Percentiles rank a stretch among this genome's conserved stretches.
These are phyloP conservation scores for Sardinella longiceps DNA, from an alignment of 2,797 vertebrate species.

Conservation along the genomic window DNA sequence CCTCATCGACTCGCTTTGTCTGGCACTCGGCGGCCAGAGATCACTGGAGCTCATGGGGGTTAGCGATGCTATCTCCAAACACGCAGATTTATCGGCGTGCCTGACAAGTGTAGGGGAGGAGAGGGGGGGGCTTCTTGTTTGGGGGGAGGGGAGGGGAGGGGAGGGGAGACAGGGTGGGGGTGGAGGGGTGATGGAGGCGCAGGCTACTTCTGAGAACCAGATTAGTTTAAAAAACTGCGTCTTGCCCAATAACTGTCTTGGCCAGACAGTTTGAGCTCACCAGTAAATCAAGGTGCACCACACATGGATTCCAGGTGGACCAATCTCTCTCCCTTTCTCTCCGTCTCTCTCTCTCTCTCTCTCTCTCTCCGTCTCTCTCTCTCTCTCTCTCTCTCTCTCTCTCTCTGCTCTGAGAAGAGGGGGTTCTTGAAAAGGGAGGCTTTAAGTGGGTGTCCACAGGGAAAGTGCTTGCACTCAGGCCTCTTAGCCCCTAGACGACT, in stretches of 20 bases:
- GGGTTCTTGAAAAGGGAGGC: slow-evolving; percentile 54
- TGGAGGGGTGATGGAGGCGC: neutral
- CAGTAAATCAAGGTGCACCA: slow-evolving; percentile 64
- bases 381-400: neutral
- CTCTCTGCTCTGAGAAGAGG: neutral
- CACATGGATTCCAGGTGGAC: slow-evolving; percentile 69
- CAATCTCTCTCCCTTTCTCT: slow-evolving; percentile 24
- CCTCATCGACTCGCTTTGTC: slow-evolving; percentile 62
- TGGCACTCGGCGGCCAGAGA: slow-evolving; percentile 42
- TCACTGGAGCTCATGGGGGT: slow-evolving; percentile 9
- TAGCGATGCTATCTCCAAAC: slow-evolving; percentile 11
- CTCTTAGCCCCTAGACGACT: slow-evolving; percentile 59
- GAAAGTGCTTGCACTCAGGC: slow-evolving; percentile 67
- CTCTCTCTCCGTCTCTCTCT: neutral
- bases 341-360: slow-evolving; percentile 19
- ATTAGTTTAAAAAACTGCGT: slow-evolving; percentile 37
- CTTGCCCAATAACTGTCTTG: slow-evolving; percentile 54
- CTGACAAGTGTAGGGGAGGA: neutral
- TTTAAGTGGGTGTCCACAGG: slow-evolving; percentile 70
- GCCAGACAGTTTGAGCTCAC: slow-evolving; percentile 52
- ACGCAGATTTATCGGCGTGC: slow-evolving; percentile 11
- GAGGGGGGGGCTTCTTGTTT: neutral
- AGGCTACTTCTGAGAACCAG: slow-evolving; percentile 59
- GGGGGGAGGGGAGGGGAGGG: neutral
- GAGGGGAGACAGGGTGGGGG: neutral